Base-by-base conservation (phyloP, 2,797 vertebrate species). In the Clamator glandarius region DNA sequence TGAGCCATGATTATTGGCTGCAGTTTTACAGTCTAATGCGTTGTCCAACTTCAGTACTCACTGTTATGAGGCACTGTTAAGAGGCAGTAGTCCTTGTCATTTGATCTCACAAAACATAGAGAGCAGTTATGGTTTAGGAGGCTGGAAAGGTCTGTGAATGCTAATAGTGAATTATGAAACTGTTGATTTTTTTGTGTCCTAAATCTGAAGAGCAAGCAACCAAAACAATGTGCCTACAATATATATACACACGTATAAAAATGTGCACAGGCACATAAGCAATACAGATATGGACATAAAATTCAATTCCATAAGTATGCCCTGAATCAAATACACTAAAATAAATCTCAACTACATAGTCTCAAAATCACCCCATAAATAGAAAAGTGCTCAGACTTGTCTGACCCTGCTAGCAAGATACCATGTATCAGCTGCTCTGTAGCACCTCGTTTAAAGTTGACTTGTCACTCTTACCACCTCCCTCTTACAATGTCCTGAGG, bases 151-250 rank as follows among this genome's bases (percentile, higher is more conserved):
- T 90, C 88, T 90, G 52, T 82, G 74, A 69, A 76, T 84, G 35
- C 54, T 87, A 77, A 39, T 24, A 80, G 46, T 83, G 70, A 89
- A 52, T 95, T 94, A 92, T 81, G 77, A 90, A 90, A 95, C 84
- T 80, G n/a, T 64, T 78, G 55, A 28, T 59, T 89, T 87, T 89
- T 93, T 63, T 87, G 48, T 87, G 35, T 74, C 41, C 68, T 93
- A 75, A 92, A 70, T 70, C 64, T 90, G 63, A 92, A 74, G 52
- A 90, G 59, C 80, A 92, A 35, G 33, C 74, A 93, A 76, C 42
- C 79, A 88, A 64, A 81, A 62, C 55, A 79, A 46, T 13, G 23
- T 67, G 61, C 25, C 41, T 74, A 29, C 25, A 20, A 39, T 68
- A 81, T 61, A 70, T 58, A 42, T 18, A 74, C 9, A 31, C 12